Evolutionary conservation across 2,113 vertebrate species (phyloP).

Genomic region (Chionomys nivalis): DNA sequence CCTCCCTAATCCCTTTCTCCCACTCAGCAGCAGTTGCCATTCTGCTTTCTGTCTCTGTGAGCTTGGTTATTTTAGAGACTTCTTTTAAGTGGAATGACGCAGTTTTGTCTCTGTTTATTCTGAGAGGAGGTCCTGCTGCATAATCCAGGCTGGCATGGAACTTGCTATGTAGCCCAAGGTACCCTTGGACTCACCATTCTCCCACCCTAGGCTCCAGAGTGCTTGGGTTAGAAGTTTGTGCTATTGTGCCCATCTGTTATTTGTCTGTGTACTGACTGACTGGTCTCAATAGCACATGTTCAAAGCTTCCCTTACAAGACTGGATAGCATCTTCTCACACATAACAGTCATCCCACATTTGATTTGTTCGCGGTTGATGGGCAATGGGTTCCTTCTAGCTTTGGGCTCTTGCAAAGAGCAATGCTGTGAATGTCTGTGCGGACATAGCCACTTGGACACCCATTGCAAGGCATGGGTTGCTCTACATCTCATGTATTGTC

Average conservation of each 20-base stretch:
- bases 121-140: neutral
- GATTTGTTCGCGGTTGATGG: fast-evolving
- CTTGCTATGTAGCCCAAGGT: neutral
- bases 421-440: neutral
- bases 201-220: neutral
- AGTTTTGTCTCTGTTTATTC: neutral
- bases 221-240: neutral
- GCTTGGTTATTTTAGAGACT: neutral
- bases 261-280: neutral
- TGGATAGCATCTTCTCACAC: neutral
- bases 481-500: neutral
- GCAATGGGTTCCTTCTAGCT: neutral
- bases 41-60: neutral
- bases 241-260: neutral
- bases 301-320: neutral
- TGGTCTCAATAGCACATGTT: neutral
- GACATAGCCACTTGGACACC: neutral
- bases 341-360: too few relatives aligned
- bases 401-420: neutral
- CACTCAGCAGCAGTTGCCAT: neutral
- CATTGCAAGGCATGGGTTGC: too few relatives aligned
- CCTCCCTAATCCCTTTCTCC: neutral
- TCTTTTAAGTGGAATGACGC: neutral
- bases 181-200: neutral
- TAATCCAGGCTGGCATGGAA: neutral